Conservation (phyloP, 2,113 vertebrate genomes). For the Tauraco erythrolophus region DNA sequence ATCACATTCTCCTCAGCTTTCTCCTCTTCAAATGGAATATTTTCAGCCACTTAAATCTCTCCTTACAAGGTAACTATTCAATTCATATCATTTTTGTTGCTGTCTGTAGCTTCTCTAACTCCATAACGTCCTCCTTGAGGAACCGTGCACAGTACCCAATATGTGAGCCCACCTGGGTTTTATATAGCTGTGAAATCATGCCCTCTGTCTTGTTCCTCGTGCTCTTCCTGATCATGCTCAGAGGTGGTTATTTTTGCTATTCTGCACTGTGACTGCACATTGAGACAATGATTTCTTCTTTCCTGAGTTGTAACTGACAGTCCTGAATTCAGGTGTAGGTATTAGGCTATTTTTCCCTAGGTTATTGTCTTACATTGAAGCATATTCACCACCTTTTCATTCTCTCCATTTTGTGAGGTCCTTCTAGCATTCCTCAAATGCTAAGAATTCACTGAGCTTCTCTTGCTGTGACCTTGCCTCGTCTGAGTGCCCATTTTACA, state of each 20-base stretch:
- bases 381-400: not conserved
- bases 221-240: not conserved
- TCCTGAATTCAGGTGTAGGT: not conserved
- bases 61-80: not conserved
- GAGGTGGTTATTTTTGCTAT: not conserved
- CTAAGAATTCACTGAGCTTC: not conserved
- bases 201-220: not conserved
- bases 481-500: not conserved
- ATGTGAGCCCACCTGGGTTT: accelerated
- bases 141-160: not conserved
- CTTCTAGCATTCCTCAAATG: not conserved
- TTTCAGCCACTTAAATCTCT: not conserved
- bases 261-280: not conserved
- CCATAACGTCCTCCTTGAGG: not conserved
- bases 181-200: not conserved
- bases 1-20: not conserved
- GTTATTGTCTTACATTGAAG: not conserved
- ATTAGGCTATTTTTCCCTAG: not conserved
- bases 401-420: not conserved
- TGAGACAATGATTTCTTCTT: not conserved
- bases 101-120: not conserved
- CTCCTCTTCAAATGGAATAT: not conserved
- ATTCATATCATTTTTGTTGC: not conserved
- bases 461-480: not conserved
- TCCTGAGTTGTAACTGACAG: not conserved